These are phyloP conservation scores for Penelope pileata DNA, from an alignment of 2,113 vertebrate species.

Conservation along the genomic window DNA sequence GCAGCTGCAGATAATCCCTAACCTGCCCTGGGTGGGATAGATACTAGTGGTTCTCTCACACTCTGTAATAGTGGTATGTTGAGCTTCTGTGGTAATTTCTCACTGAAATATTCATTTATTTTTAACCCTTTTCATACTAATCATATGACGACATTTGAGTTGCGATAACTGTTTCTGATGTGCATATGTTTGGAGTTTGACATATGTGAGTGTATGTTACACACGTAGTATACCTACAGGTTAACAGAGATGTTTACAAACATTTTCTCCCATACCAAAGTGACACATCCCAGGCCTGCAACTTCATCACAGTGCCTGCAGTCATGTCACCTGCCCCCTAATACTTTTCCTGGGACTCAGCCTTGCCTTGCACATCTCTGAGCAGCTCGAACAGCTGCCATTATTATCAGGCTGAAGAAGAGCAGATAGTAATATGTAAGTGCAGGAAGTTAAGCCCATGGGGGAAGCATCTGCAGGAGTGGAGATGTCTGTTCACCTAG, in stretches of 20 bases:
- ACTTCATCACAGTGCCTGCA: neutral
- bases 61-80: neutral
- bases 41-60: neutral
- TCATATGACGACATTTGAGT: neutral
- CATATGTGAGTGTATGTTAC: accelerated
- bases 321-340: accelerated
- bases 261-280: neutral
- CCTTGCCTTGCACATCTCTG: neutral
- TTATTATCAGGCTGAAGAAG: neutral
- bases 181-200: neutral
- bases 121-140: neutral
- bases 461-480: neutral
- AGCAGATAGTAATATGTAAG: accelerated
- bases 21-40: neutral
- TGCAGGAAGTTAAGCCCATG: neutral
- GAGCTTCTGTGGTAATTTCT: neutral
- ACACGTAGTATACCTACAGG: neutral
- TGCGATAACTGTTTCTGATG: neutral
- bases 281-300: accelerated
- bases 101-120: neutral
- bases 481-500: neutral
- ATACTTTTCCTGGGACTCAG: neutral
- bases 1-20: neutral
- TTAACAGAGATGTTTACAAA: neutral
- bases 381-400: neutral